Evolutionary conservation across 2,888 invertebrate species (phyloP).

Genomic region (Ochlodes sylvanus): DNA sequence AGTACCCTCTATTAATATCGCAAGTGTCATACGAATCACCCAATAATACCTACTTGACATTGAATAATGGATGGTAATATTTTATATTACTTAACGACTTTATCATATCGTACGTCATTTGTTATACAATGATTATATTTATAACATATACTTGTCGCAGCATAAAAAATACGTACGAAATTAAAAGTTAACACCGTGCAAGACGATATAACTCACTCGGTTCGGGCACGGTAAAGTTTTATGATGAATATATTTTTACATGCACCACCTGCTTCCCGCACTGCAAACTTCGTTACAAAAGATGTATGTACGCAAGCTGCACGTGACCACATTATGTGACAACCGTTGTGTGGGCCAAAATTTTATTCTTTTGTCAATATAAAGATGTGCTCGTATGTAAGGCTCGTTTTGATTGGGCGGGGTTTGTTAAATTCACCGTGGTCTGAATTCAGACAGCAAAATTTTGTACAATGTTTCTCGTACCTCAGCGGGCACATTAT

Average conservation of each 20-base stretch:
- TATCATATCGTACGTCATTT: not conserved
- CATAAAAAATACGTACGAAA: conserved; percentile 2
- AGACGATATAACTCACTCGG: conserved; percentile 24
- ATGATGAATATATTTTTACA: conserved; percentile 37
- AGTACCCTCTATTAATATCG: too few species aligned
- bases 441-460: not conserved
- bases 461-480: not conserved
- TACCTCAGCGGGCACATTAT: not conserved
- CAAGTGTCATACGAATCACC: too few species aligned
- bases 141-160: too few species aligned
- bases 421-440: not conserved
- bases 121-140: too few species aligned
- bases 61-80: too few species aligned
- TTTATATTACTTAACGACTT: not conserved
- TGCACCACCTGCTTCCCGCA: conserved; percentile 27
- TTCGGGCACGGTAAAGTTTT: conserved; percentile 30
- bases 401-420: not conserved
- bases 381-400: not conserved
- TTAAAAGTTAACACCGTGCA: conserved; percentile 9
- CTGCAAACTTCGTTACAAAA: conserved; percentile 23
- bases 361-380: conserved; percentile 6
- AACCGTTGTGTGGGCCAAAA: conserved; percentile 6
- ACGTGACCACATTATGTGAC: conserved; percentile 17
- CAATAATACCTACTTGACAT: too few species aligned
- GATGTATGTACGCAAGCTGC: conserved; percentile 26